These are phyloP conservation scores for Echeneis naucrates DNA, from an alignment of 2,797 vertebrate genomes.

Conservation along the genomic window DNA sequence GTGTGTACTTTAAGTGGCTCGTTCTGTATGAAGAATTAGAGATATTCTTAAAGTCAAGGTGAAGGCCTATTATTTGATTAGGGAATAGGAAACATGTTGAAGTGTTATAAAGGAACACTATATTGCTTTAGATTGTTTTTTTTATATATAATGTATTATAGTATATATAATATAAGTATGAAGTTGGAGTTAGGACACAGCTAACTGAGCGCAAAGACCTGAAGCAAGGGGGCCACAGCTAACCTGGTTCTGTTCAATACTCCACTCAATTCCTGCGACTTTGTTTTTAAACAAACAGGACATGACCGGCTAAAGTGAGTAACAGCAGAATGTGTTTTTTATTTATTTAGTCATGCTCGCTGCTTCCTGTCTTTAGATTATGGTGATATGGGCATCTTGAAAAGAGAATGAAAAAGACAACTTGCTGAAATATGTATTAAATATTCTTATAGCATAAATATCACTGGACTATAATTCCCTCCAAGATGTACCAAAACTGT, in stretches of 20 bases:
- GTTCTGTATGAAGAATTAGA: background rate
- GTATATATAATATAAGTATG: background rate
- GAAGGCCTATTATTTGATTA: background rate
- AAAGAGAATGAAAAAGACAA: background rate
- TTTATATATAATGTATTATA: too few species aligned
- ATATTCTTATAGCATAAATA: background rate
- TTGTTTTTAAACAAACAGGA: background rate
- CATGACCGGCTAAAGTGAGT: background rate
- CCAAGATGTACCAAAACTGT: background rate
- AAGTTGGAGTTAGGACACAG: background rate
- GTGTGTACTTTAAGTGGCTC: background rate
- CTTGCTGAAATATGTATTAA: background rate
- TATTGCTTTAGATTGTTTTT: background rate
- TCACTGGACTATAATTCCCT: background rate
- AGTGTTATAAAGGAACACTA: background rate
- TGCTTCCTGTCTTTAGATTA: background rate
- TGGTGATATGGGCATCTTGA: too few species aligned
- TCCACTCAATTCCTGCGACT: background rate
- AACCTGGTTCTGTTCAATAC: background rate
- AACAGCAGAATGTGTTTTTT: too few species aligned
- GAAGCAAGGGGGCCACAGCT: background rate
- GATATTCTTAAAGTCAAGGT: slow-evolving; percentile 14
- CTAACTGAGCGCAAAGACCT: background rate
- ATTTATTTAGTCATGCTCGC: too few species aligned
- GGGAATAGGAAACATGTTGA: background rate